phyloP scores from a whole-genome alignment of 2,797 vertebrate genomes.

The Gallirallus australis region DNA sequence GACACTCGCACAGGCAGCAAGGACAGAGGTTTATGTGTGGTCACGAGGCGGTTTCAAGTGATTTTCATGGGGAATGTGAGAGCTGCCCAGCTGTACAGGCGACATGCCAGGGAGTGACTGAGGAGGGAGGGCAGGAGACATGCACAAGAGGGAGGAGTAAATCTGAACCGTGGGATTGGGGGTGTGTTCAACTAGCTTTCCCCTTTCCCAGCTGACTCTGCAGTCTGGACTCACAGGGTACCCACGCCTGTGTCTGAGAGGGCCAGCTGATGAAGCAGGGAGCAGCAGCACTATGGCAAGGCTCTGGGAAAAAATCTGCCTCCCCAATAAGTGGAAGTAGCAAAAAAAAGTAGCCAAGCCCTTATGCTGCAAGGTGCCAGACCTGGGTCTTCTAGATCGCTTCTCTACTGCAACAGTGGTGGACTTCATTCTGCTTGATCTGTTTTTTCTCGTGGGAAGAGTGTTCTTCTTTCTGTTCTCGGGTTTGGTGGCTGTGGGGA shows the following conservation, averaged over 20 bases:
- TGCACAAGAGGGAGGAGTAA: not conserved
- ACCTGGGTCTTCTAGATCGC: conserved; percentile 58
- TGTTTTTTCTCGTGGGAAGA: not conserved
- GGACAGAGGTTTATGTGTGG: not conserved
- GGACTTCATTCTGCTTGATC: not conserved
- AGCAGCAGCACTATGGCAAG: not conserved
- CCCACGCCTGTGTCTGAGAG: not conserved
- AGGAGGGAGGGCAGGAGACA: not conserved
- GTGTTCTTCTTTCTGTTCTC: not conserved
- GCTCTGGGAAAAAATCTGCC: not conserved
- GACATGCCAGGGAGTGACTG: rapidly evolving
- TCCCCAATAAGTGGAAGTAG: not conserved
- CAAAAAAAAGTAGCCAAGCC: not conserved
- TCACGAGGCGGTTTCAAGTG: not conserved
- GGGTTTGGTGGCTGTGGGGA: not conserved
- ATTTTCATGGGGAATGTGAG: not conserved
- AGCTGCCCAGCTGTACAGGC: not conserved
- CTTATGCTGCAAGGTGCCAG: not conserved
- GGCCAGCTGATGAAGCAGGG: not conserved
- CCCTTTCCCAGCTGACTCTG: not conserved
- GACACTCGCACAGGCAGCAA: rapidly evolving
- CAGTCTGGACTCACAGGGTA: not conserved
- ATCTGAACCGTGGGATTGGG: not conserved
- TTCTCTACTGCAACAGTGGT: not conserved
- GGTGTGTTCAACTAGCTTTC: not conserved